Evolutionary conservation across 2,888 invertebrate species (phyloP), one percentile per base, ranked within the genome.

Genomic region (Sisyra terminalis): DNA sequence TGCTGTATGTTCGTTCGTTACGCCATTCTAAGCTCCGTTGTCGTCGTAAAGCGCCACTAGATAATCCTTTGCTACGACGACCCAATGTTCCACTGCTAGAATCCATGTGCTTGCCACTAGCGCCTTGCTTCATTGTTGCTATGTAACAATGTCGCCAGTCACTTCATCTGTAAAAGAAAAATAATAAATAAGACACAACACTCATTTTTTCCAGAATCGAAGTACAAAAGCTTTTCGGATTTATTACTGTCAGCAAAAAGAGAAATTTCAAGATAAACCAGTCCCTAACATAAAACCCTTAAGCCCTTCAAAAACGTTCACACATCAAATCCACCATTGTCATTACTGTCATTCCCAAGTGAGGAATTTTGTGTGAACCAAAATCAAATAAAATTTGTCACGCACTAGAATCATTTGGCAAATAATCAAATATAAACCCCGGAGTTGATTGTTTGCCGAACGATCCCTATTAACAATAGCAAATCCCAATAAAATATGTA

Each of bases 11-110:
- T 45, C 69, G 62, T 46, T 63, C 63, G 41, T 67, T 68, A 40
- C 70, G 64, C 71, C 71, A 71, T 53, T 71, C 71, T 32, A 70
- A 62, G 44, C 71, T 71, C 11, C 71, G 61, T 52, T 71, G 71
- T 24, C 71, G 58, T 40, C 70, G 59, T 57, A 68, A 59, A 31
- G 40, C 29, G 16, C 60, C 60, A 40, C 55, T 54, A 41, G 47
- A 46, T 30, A 16, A 14, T 29, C 18, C 24, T 49, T 60, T 59
- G 35, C 40, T 53, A 44, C 59, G 55, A 44, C 60, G 56, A 48
- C 58, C 60, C 53, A 60, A 53, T 49, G 61, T 60, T 46, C 60
- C 60, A 45, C 56, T 44, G 51, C 51, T 45, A 24, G 44, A 35
- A 50, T 58, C 55, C 56, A 59, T 58, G 51, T 57, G 37, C 45